Evolutionary conservation across 2,888 invertebrate species (phyloP).

Genomic region (Cheilosia pagana): DNA sequence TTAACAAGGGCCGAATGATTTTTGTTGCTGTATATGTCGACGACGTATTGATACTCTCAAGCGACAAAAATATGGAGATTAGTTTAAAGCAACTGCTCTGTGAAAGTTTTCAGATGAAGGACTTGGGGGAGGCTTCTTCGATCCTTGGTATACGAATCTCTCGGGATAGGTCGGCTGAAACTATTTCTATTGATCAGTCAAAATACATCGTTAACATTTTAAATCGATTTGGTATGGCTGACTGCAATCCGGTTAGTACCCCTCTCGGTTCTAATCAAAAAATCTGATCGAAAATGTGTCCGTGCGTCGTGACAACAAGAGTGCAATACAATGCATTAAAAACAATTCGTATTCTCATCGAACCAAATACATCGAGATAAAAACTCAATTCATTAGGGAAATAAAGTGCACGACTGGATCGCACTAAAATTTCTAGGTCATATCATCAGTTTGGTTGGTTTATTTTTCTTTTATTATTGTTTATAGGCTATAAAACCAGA

Average conservation of each 20-base stretch:
- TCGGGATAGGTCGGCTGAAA: slow-evolving; percentile 26
- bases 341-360: no score
- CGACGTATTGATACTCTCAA: slow-evolving; percentile 72
- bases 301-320: no score
- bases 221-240: slow-evolving; percentile 48
- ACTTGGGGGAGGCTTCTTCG: slow-evolving; percentile 66
- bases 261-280: slow-evolving; percentile 58
- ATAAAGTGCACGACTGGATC: no score
- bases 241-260: slow-evolving; percentile 56
- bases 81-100: slow-evolving; percentile 57
- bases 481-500: no score
- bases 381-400: no score
- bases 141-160: slow-evolving; percentile 69
- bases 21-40: slow-evolving; percentile 76
- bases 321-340: no score
- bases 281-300: slow-evolving; percentile 46
- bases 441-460: no score
- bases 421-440: no score
- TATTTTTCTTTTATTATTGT: no score
- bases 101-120: slow-evolving; percentile 70
- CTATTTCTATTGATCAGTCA: slow-evolving; percentile 67
- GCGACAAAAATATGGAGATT: slow-evolving; percentile 44
- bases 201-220: slow-evolving; percentile 56
- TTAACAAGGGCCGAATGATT: slow-evolving; percentile 37
- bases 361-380: no score